phyloP scores from a whole-genome alignment of 2,797 vertebrate species.

The Sebastes oblongus region DNA sequence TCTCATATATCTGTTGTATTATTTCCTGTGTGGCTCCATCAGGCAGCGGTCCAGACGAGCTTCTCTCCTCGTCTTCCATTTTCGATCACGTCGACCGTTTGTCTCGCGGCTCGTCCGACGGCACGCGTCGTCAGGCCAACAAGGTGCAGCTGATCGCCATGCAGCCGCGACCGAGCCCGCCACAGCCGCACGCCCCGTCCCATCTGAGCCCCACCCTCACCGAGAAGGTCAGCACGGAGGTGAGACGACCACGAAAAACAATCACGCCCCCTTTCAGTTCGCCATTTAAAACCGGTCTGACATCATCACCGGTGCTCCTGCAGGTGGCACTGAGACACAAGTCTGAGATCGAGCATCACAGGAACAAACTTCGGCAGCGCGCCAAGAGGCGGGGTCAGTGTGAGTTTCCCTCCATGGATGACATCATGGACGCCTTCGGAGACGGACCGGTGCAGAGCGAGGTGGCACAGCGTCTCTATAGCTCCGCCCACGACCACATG shows the following conservation, averaged over 20 bases:
- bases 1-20: neutral
- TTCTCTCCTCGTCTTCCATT: constrained; percentile 94
- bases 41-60: constrained; percentile 86
- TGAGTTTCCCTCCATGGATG: constrained; percentile 96
- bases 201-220: constrained; percentile 83
- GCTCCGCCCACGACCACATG: constrained; percentile 95
- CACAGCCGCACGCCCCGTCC: constrained; percentile 61
- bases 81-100: constrained; percentile 96
- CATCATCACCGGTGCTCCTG: neutral
- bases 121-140: constrained; percentile 87
- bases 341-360: constrained; percentile 96
- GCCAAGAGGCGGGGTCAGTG: constrained; percentile 96
- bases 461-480: constrained; percentile 87
- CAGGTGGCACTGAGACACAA: constrained; percentile 95
- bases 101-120: constrained; percentile 89
- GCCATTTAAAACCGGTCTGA: neutral
- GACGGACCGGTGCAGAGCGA: constrained; percentile 88
- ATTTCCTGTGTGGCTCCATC: constrained; percentile 59
- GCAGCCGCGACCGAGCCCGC: constrained; percentile 91
- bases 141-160: constrained; percentile 98
- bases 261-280: neutral
- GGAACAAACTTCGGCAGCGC: constrained; percentile 95
- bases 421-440: constrained; percentile 88
- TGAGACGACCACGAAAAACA: constrained; percentile 43
- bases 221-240: constrained; percentile 92